A percentile compares a stretch with the other conserved stretches of the same genome.
Conservation (phyloP, 2,888 invertebrate genomes). For the Homarus gammarus region DNA sequence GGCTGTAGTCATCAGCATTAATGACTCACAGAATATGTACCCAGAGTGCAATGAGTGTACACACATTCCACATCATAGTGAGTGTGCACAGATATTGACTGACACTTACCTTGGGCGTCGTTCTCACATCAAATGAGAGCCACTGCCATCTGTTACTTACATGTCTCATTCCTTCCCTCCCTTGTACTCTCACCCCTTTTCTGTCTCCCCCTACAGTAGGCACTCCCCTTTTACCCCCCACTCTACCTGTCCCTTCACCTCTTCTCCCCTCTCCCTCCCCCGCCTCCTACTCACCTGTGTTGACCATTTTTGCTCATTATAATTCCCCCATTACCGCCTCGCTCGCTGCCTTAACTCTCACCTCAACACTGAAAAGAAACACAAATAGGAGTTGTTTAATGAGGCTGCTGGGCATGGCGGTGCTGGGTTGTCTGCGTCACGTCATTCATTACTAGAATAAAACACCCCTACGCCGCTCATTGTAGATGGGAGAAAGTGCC, state of each 20-base stretch:
- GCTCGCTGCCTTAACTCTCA: slow-evolving; percentile 11
- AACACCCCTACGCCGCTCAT: too few species aligned
- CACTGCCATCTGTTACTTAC: neutral
- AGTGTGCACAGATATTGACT: too few species aligned
- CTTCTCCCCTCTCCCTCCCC: neutral
- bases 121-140: too few species aligned
- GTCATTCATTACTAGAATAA: neutral
- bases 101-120: too few species aligned
- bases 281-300: too few species aligned
- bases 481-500: too few species aligned
- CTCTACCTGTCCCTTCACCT: neutral
- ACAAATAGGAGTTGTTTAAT: neutral
- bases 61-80: too few species aligned
- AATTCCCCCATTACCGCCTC: neutral
- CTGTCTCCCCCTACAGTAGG: neutral
- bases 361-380: neutral
- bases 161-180: neutral
- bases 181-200: too few species aligned
- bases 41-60: too few species aligned
- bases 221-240: too few species aligned
- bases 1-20: too few species aligned
- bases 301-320: slow-evolving; percentile 29
- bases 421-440: neutral
- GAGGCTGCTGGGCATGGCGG: neutral
- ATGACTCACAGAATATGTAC: too few species aligned